Conservation (phyloP, 1,140 invertebrate genomes). For the Mercenaria mercenaria region DNA sequence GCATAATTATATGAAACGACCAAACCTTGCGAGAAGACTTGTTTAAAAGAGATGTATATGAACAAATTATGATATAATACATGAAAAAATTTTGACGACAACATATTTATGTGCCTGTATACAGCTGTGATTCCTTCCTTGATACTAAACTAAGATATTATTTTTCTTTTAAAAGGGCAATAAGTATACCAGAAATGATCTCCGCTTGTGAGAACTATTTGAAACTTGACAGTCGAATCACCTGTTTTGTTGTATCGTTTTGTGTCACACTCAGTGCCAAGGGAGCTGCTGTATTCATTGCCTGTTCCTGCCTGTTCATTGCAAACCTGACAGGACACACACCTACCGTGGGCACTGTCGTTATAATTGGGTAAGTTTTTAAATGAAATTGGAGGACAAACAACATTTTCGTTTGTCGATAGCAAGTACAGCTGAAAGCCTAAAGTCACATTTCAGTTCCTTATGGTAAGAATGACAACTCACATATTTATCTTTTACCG, state of each 20-base stretch:
- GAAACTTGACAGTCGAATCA: conserved; percentile 70
- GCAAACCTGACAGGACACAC: conserved; percentile 95
- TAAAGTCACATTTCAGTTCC: too few species aligned
- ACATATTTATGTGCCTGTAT: neutral
- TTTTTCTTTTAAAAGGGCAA: conserved; percentile 68
- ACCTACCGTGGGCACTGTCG: conserved; percentile 88
- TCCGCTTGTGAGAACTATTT: conserved; percentile 66
- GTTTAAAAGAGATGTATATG: too few species aligned
- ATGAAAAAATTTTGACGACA: too few species aligned
- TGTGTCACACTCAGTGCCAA: conserved; percentile 98
- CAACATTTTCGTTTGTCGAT: too few species aligned
- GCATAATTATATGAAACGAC: neutral
- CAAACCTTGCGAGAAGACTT: too few species aligned
- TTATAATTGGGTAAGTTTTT: conserved; percentile 88
- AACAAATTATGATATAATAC: too few species aligned
- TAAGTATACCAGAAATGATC: conserved; percentile 76
- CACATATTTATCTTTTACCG: too few species aligned
- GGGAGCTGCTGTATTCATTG: conserved; percentile 96
- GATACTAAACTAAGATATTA: too few species aligned
- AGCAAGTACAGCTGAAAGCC: too few species aligned
- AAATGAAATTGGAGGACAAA: too few species aligned
- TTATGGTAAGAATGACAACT: too few species aligned
- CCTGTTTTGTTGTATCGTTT: conserved; percentile 94
- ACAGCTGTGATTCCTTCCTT: neutral
- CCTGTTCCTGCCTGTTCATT: conserved; percentile 95